Evolutionary conservation across 2,113 vertebrate species (phyloP).

Genomic region (Synodontis membranacea): DNA sequence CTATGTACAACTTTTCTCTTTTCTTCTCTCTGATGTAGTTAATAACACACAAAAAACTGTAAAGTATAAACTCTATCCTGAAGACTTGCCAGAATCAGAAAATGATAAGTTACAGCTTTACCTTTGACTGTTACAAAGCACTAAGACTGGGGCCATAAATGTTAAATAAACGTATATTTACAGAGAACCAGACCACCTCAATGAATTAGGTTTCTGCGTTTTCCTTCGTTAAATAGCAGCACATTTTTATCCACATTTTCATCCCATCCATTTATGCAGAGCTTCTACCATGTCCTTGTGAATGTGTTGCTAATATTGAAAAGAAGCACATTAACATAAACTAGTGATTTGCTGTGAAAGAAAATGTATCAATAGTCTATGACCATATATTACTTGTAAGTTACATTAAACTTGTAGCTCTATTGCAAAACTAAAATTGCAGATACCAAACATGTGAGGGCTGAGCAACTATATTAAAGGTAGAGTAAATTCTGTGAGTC

Average conservation of each 20-base stretch:
- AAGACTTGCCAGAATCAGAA: neutral
- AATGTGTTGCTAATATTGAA: neutral
- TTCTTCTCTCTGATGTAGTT: neutral
- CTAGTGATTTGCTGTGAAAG: neutral
- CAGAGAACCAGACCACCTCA: neutral
- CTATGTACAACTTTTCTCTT: too few relatives aligned
- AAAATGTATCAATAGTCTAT: neutral
- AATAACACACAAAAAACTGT: neutral
- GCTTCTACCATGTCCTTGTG: neutral
- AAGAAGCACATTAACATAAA: neutral
- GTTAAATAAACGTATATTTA: neutral
- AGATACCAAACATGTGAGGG: too few relatives aligned
- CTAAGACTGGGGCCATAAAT: neutral
- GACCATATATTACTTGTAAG: neutral
- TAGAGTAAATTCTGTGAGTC: neutral
- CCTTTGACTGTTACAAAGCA: neutral
- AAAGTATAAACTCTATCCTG: neutral
- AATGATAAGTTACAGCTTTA: neutral
- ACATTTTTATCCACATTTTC: neutral
- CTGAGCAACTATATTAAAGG: too few relatives aligned
- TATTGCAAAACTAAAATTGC: neutral
- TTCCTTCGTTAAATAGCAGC: neutral
- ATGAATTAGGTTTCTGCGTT: neutral
- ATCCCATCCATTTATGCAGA: neutral
- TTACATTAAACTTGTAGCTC: too few relatives aligned